Evolutionary conservation across 2,888 invertebrate species (phyloP).

Genomic region (Apocheima hispidaria): DNA sequence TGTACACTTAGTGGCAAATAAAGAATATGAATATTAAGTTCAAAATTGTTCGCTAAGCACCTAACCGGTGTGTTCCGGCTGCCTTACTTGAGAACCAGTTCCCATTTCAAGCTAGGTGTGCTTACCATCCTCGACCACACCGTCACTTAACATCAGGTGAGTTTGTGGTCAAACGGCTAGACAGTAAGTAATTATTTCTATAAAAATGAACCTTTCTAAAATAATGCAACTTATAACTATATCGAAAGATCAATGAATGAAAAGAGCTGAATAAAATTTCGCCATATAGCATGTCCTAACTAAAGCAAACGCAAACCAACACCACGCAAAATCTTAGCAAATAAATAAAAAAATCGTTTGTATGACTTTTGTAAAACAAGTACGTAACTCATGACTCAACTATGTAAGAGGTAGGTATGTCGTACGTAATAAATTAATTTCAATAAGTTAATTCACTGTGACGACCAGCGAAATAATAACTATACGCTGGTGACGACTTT

Average conservation of each 20-base stretch:
- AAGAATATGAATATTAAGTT: no score
- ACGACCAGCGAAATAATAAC: no score
- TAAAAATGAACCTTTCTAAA: conserved; percentile 15
- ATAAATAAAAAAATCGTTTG: not conserved
- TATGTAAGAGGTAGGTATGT: not conserved
- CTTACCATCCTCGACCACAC: no score
- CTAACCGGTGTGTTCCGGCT: no score
- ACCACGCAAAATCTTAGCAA: not conserved
- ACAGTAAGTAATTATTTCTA: no score
- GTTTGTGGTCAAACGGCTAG: no score
- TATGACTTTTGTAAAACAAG: conserved; percentile 3
- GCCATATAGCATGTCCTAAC: not conserved
- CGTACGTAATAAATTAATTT: conserved; percentile 5
- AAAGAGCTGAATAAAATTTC: not conserved
- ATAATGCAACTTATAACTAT: not conserved
- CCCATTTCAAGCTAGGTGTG: no score
- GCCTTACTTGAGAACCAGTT: no score
- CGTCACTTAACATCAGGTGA: no score
- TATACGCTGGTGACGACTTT: no score
- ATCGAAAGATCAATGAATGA: conserved; percentile 1
- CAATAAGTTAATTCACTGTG: not conserved
- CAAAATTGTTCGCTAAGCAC: no score
- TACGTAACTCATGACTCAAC: not conserved
- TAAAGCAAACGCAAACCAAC: no score
- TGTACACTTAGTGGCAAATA: not conserved